phyloP scores from a whole-genome alignment of 2,113 vertebrate genomes.

The Lanius collurio region DNA sequence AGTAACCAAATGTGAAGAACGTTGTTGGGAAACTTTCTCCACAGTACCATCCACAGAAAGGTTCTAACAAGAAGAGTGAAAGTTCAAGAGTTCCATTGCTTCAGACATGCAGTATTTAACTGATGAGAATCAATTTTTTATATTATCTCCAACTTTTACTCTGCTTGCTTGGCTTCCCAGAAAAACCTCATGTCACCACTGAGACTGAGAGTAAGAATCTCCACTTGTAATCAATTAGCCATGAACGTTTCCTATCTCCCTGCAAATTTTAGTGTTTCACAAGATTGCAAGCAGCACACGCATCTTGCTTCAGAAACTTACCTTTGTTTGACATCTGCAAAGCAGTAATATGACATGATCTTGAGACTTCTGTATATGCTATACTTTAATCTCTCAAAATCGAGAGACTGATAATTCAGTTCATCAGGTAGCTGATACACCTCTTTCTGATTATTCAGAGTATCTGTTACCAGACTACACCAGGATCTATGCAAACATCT shows the following conservation, averaged over 20 bases:
- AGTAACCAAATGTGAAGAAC: not conserved
- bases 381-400: conserved; percentile 33
- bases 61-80: not conserved
- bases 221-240: not conserved
- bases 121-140: not conserved
- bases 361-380: not conserved
- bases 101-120: not conserved
- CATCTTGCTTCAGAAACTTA: not conserved
- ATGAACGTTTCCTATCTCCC: not conserved
- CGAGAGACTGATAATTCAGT: conserved; percentile 32
- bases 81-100: not conserved
- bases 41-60: not conserved
- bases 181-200: not conserved
- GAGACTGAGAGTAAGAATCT: not conserved
- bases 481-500: conserved; percentile 59
- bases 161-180: not conserved
- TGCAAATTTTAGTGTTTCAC: not conserved
- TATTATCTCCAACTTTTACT: not conserved
- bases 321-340: not conserved
- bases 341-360: not conserved
- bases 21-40: not conserved
- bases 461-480: conserved; percentile 43
- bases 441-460: conserved; percentile 51
- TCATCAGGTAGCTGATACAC: conserved; percentile 38
- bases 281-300: rapidly evolving